A percentile compares a stretch with the other conserved stretches of the same genome.
Conservation (phyloP, 2,113 vertebrate species). For the Phalacrocorax carbo region DNA sequence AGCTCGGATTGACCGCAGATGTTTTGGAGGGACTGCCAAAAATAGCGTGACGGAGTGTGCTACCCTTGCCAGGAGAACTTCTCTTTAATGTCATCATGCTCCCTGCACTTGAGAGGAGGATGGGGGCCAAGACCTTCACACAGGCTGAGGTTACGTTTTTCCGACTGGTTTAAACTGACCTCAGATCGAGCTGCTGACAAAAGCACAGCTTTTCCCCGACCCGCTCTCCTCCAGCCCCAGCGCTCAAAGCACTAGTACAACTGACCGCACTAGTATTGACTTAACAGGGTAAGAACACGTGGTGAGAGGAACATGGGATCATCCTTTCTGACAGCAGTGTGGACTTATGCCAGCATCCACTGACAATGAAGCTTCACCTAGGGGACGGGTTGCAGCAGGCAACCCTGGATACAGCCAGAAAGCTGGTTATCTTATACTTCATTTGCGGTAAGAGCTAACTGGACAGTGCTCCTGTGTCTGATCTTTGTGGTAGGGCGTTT, state of each 20-base stretch:
- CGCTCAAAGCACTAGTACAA: accelerated
- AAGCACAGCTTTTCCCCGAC: not conserved
- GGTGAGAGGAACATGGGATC: not conserved
- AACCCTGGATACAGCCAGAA: not conserved
- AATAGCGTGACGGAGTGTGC: not conserved
- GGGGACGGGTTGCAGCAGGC: accelerated
- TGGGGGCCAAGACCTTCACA: not conserved
- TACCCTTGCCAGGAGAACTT: not conserved
- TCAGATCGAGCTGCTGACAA: not conserved
- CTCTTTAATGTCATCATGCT: not conserved
- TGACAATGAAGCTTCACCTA: not conserved
- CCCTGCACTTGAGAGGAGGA: not conserved
- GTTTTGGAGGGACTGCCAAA: slow-evolving; percentile 31
- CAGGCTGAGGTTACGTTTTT: not conserved
- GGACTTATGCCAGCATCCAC: not conserved
- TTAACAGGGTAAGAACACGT: accelerated
- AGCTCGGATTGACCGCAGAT: not conserved
- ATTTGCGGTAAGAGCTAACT: not conserved
- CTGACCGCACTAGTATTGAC: not conserved
- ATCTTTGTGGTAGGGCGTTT: not conserved
- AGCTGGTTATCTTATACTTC: not conserved
- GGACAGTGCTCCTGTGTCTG: not conserved
- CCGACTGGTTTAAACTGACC: not conserved
- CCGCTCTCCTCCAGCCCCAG: not conserved
- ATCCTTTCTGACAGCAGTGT: not conserved